Evolutionary conservation across 2,113 vertebrate genomes (phyloP), one percentile per base, ranked within the genome.

Genomic region (Ctenodactylus gundi): DNA sequence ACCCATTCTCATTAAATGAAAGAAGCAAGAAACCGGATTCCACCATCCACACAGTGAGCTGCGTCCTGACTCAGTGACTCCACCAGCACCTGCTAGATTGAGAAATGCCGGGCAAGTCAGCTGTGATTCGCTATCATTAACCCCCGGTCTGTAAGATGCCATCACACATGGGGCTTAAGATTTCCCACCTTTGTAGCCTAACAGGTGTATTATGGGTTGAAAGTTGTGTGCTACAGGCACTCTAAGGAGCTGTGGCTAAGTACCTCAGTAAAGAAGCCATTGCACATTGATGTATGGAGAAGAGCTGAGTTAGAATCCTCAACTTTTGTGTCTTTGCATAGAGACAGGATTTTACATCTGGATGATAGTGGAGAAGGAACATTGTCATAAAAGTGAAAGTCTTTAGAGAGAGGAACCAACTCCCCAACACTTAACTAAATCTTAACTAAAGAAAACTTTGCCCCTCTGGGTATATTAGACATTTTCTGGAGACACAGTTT

Each of bases 101-200:
- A 53, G 92, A 82, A 92, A 90, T 1, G 7, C 58, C 4, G 10
- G 55, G 29, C 27, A 39, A 31, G 64, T 88, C 87, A 77, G 72
- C 58, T 46, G 36, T 70, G 85, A 93, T 7, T 85, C 95, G 88
- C 29, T n/a, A n/a, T n/a, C n/a, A n/a, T n/a, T n/a, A 3, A 15
- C 4, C 36, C 25, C 65, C 57, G 58, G 55, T 57, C 57, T 34
- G 14, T 46, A 14, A 70, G 64, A 95, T 29, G 15, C 1, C 15
- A 9, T 18, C 85, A 36, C 21, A 21, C 0, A 10, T 10, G 12
- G 76, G 15, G 49, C 1, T 53, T 41, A 9, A 60, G 44, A 64
- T 41, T 70, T 90, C n/a, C 25, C 73, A 78, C 68, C 41, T 31
- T 11, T 14, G 12, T 13, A 51, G 18, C 14, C 36, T 21, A 6